These are phyloP conservation scores for Gambusia affinis DNA, from an alignment of 2,113 vertebrate genomes.

Conservation along the genomic window DNA sequence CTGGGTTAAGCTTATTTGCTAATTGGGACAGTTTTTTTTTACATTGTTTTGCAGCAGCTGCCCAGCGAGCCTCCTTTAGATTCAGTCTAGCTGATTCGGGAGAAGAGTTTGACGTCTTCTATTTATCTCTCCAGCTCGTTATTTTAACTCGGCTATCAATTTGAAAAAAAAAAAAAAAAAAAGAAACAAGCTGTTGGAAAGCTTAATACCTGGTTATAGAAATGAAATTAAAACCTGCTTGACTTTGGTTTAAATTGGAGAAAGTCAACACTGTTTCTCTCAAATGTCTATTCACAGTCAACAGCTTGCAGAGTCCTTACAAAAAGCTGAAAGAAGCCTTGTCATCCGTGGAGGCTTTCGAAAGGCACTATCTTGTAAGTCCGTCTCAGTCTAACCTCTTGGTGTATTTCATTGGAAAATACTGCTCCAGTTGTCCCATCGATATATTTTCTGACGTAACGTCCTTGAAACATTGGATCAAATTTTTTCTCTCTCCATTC, in stretches of 20 bases:
- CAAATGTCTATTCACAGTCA: conserved; percentile 78
- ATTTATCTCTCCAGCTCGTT: too few species aligned
- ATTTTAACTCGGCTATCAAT: not conserved
- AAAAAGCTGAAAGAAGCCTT: conserved; percentile 97
- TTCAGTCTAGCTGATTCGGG: not conserved
- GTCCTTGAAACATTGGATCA: conserved; percentile 10
- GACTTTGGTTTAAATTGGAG: not conserved
- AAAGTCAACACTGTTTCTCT: not conserved
- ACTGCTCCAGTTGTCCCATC: not conserved
- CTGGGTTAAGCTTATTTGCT: not conserved
- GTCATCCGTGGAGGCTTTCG: conserved; percentile 96
- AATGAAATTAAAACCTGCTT: not conserved
- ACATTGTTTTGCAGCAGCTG: too few species aligned
- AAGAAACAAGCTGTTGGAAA: not conserved
- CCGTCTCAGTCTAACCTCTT: not conserved
- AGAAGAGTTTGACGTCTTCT: too few species aligned
- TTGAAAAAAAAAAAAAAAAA: not conserved
- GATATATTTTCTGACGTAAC: conserved; percentile 23
- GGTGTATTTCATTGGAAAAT: conserved; percentile 11
- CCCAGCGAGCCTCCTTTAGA: not conserved
- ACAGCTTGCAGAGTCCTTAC: conserved; percentile 93
- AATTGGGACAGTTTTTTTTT: not conserved
- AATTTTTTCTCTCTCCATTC: conserved; percentile 12
- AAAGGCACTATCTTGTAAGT: conserved; percentile 97
- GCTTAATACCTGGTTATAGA: not conserved